A percentile compares a stretch with the other conserved stretches of the same genome.
Conservation (phyloP, 2,797 vertebrate genomes). For the Enteromius anoplus region DNA sequence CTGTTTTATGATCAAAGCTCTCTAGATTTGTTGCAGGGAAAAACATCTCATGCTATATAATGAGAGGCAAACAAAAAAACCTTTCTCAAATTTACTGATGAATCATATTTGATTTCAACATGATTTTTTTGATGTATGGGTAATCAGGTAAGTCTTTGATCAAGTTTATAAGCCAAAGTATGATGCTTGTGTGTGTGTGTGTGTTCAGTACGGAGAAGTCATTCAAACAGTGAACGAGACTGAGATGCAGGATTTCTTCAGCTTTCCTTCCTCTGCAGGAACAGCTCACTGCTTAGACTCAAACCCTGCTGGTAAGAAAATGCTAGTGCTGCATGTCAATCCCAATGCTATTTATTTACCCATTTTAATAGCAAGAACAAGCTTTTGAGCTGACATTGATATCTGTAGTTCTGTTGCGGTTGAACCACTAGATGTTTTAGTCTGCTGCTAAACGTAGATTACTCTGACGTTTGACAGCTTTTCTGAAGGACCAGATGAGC, state of each 20-base stretch:
- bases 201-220: constrained; percentile 81
- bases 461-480: constrained; percentile 63
- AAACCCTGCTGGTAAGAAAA: constrained; percentile 85
- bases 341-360: neutral
- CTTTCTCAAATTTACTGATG: neutral
- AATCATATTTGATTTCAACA: neutral
- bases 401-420: neutral
- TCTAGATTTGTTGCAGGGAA: no score
- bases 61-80: neutral
- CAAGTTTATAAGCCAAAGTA: neutral
- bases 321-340: neutral
- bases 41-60: neutral
- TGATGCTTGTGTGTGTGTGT: neutral
- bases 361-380: neutral
- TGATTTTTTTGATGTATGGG: neutral
- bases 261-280: constrained; percentile 79
- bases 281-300: constrained; percentile 82
- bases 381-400: neutral
- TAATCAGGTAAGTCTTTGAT: no score
- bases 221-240: constrained; percentile 65
- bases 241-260: constrained; percentile 70
- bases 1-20: neutral
- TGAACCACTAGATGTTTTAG: neutral
- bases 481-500: constrained; percentile 72
- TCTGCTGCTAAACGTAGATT: neutral